Conservation (phyloP, 2,888 invertebrate species). For the Troides oblongomaculatus region DNA sequence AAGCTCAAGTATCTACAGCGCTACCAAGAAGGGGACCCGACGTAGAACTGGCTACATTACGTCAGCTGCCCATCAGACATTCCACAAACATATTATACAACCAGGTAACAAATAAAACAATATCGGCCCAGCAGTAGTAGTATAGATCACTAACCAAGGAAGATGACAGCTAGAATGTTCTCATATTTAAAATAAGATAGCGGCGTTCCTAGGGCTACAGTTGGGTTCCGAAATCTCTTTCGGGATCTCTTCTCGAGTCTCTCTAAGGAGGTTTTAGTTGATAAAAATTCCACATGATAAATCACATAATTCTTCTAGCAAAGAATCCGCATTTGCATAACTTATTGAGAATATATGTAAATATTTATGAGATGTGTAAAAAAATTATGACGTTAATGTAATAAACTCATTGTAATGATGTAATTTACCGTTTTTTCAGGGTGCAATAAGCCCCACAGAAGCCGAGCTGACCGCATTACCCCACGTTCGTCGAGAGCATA, state of each 20-base stretch:
- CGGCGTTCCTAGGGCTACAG: too few relatives aligned
- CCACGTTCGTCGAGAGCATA: conserved; percentile 91
- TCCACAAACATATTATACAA: conserved; percentile 92
- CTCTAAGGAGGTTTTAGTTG: too few relatives aligned
- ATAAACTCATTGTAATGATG: background rate
- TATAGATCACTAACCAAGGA: too few relatives aligned
- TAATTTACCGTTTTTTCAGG: conserved; percentile 45
- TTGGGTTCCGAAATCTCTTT: too few relatives aligned
- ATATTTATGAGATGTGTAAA: background rate
- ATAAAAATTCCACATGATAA: too few relatives aligned
- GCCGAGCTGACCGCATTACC: conserved; percentile 90
- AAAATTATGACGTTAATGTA: background rate
- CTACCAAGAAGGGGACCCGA: conserved; percentile 81
- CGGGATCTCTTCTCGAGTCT: too few relatives aligned
- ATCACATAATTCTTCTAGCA: background rate
- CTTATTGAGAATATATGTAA: background rate
- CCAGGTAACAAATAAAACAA: conserved; percentile 64
- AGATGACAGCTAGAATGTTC: too few relatives aligned
- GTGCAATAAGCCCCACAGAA: conserved; percentile 81
- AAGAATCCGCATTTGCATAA: background rate
- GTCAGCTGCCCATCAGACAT: conserved; percentile 92
- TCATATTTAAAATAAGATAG: too few relatives aligned
- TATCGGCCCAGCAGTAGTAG: background rate
- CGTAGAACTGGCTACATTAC: conserved; percentile 91
- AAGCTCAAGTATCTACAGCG: conserved; percentile 72